A percentile compares a stretch with the other conserved stretches of the same genome.
Evolutionary conservation across 2,888 invertebrate genomes (phyloP).

Genomic region (Pheosia gnoma): DNA sequence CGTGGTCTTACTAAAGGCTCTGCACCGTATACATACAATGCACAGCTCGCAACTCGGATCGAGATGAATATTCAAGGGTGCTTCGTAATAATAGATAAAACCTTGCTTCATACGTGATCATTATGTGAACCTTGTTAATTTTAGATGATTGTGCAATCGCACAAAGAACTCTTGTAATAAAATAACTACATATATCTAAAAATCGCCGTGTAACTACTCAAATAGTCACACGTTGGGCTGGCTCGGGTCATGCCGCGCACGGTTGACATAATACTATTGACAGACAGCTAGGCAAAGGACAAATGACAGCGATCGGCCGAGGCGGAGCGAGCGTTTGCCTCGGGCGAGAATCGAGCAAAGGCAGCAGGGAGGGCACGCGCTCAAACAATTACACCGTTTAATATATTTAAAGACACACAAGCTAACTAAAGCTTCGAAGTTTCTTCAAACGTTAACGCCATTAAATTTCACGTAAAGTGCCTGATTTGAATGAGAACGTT

Average conservation of each 20-base stretch:
- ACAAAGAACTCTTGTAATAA: constrained; percentile 9
- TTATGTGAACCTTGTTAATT: constrained; percentile 16
- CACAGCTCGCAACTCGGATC: constrained; percentile 41
- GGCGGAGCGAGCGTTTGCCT: too few species aligned
- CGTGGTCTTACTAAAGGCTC: constrained; percentile 50
- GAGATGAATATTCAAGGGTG: constrained; percentile 49
- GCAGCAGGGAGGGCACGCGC: too few species aligned
- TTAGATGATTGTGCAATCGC: constrained; percentile 15
- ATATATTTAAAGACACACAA: background rate
- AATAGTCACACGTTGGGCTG: too few species aligned
- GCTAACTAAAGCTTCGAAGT: background rate
- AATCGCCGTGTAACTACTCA: too few species aligned
- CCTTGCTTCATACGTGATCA: constrained; percentile 37
- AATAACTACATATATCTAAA: too few species aligned
- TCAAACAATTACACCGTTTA: too few species aligned
- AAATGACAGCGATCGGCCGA: too few species aligned
- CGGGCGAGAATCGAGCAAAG: too few species aligned
- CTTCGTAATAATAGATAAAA: constrained; percentile 41
- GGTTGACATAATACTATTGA: too few species aligned
- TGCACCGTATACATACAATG: constrained; percentile 25
- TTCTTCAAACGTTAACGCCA: background rate
- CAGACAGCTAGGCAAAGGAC: too few species aligned
- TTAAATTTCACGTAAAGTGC: background rate
- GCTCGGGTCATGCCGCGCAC: too few species aligned
- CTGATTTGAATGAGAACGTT: background rate